These are phyloP conservation scores for Aegotheles bennettii DNA, from an alignment of 2,113 vertebrate genomes.

Conservation along the genomic window DNA sequence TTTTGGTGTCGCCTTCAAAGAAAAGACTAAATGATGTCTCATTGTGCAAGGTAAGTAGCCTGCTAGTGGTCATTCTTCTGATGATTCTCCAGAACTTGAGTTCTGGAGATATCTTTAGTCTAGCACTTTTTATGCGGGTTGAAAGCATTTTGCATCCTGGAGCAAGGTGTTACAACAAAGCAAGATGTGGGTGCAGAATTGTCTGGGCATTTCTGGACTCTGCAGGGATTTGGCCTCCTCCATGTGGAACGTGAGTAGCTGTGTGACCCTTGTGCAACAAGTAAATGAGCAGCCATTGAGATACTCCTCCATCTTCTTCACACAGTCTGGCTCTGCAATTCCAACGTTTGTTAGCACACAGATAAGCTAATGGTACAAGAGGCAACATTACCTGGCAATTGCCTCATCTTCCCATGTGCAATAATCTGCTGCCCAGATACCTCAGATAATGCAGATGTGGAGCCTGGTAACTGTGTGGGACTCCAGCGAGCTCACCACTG, in stretches of 20 bases:
- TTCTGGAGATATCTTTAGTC: neutral
- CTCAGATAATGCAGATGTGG: neutral
- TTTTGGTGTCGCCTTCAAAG: slow-evolving; percentile 32
- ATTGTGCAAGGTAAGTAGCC: neutral
- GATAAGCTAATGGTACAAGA: neutral
- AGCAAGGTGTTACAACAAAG: neutral
- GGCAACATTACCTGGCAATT: neutral
- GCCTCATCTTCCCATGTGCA: neutral
- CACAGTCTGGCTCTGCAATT: neutral
- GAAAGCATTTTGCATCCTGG: neutral
- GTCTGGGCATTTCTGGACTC: neutral
- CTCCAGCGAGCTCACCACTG: neutral
- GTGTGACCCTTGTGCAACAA: neutral
- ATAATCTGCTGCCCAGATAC: neutral
- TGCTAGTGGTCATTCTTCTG: neutral
- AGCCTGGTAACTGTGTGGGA: rapidly evolving
- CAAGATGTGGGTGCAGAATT: neutral
- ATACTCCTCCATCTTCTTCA: neutral
- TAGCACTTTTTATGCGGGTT: neutral
- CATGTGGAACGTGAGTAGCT: neutral
- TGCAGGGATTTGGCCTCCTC: neutral
- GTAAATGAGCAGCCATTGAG: neutral
- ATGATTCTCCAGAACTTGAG: neutral
- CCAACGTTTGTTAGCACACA: neutral
- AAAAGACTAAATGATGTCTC: neutral